Conservation (phyloP, 2,888 invertebrate species). For the Camptogramma bilineatum region DNA sequence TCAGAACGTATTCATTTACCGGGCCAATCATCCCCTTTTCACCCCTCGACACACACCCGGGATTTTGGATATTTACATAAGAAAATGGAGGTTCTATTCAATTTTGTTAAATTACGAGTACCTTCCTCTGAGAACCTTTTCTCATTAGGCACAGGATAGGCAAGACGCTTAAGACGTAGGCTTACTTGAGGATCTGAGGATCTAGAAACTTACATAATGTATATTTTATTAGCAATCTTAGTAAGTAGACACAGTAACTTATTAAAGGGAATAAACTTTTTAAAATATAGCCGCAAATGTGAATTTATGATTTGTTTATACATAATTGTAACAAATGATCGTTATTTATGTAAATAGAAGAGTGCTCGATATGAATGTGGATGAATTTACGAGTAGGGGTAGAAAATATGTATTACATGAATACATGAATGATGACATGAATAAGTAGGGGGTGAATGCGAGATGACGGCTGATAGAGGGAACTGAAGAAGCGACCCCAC, state of each 20-base stretch:
- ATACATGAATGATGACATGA: too few relatives aligned
- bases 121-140: conserved; percentile 32
- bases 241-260: background rate
- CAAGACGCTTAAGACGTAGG: conserved; percentile 13
- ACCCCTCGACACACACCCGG: conserved; percentile 16
- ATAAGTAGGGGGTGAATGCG: too few relatives aligned
- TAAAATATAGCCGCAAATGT: background rate
- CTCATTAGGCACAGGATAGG: conserved; percentile 28
- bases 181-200: conserved; percentile 17
- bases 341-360: too few relatives aligned
- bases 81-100: conserved; percentile 36
- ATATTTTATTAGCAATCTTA: background rate
- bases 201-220: background rate
- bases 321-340: too few relatives aligned
- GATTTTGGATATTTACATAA: conserved; percentile 42
- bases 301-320: too few relatives aligned
- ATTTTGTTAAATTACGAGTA: conserved; percentile 42
- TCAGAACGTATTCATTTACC: conserved; percentile 22
- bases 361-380: too few relatives aligned
- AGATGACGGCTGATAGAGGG: too few relatives aligned
- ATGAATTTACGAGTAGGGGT: too few relatives aligned
- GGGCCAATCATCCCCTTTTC: conserved; percentile 10
- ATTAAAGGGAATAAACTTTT: background rate
- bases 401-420: too few relatives aligned
- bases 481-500: too few relatives aligned